Evolutionary conservation across 1,140 invertebrate genomes (phyloP), one percentile per base, ranked within the genome.

Genomic region (Drosophila sechellia): DNA sequence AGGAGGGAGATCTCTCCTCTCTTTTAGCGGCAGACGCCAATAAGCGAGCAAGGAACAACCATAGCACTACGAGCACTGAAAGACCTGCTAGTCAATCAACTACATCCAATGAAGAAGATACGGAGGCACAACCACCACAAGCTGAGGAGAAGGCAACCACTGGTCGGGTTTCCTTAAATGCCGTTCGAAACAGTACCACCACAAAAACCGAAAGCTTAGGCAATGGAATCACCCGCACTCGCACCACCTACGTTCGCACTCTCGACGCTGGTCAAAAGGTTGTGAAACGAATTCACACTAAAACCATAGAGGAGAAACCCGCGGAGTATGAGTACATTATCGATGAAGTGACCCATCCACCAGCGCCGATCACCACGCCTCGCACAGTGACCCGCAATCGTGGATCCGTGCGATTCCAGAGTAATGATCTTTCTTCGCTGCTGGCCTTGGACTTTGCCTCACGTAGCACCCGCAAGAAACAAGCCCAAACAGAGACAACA

Each of bases 361-460:
- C 55, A 2, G 11, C 59, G 8, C 13, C 43, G 11, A 83, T 70
- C 4, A 86, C 76, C 15, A 91, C 87, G 0, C 64, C 42, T 6
- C 69, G 87, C n/a, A 25, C 40, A 0, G 63, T 83, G 11, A 83
- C 79, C 15, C 72, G 81, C 12, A 86, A 90, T 61, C 84, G 90
- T 22, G 90, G 90, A n/a, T 65, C 78, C 0, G 77, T 69, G 0
- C 76, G 64, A n/a, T 91, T 91, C 49, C 50, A 78, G n/a, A 83
- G 79, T 42, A 79, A 83, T 6, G 90, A 92, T 81, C 53, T 92
- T 1, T 91, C 90, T 6, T 92, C 90, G 6, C 45, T 92, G 20
- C 48, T 92, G 25, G 84, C 90, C 6, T 40, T 90, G 13, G 90
- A 92, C 68, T 86, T 92, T 60, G 59, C 84, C 0, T 49, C 72